A percentile compares a stretch with the other conserved stretches of the same genome.
Evolutionary conservation across 2,888 invertebrate species (phyloP).

Genomic region (Drosophila mettleri): DNA sequence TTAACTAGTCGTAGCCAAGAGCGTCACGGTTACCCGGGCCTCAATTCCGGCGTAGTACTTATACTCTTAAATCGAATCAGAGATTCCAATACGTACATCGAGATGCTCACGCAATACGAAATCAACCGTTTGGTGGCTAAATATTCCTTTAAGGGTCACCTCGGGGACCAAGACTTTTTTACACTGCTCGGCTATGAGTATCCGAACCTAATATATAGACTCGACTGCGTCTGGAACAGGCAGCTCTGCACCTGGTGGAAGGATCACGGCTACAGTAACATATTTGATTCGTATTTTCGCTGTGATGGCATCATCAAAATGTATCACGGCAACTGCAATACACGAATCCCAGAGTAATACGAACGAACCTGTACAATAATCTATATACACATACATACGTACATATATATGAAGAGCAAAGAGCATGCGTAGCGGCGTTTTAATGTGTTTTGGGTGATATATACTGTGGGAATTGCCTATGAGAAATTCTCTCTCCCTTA

Average conservation of each 20-base stretch:
- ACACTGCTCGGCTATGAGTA: constrained; percentile 90
- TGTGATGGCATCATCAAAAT: constrained; percentile 89
- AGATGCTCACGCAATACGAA: constrained; percentile 86
- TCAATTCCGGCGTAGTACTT: constrained; percentile 92
- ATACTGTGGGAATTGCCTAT: background rate
- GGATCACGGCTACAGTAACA: constrained; percentile 89
- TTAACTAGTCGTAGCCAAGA: constrained; percentile 59
- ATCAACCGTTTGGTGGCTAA: constrained; percentile 87
- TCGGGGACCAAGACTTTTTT: constrained; percentile 94
- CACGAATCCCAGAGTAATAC: constrained; percentile 87
- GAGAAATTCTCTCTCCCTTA: background rate
- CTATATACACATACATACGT: constrained; percentile 4
- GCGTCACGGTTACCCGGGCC: constrained; percentile 89
- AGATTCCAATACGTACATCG: constrained; percentile 87
- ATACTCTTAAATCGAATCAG: constrained; percentile 89
- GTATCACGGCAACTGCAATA: constrained; percentile 91
- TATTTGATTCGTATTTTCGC: constrained; percentile 90
- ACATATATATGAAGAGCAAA: too few relatives aligned
- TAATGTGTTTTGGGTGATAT: constrained; percentile 6
- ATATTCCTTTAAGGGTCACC: constrained; percentile 89
- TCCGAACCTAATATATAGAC: constrained; percentile 89
- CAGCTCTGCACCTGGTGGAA: constrained; percentile 94
- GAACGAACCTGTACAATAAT: constrained; percentile 22
- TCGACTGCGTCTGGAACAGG: constrained; percentile 92
- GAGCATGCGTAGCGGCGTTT: background rate